A percentile compares a stretch with the other conserved stretches of the same genome.
These are phyloP conservation scores for Troides helena DNA, from an alignment of 2,888 invertebrate genomes.

Conservation along the genomic window DNA sequence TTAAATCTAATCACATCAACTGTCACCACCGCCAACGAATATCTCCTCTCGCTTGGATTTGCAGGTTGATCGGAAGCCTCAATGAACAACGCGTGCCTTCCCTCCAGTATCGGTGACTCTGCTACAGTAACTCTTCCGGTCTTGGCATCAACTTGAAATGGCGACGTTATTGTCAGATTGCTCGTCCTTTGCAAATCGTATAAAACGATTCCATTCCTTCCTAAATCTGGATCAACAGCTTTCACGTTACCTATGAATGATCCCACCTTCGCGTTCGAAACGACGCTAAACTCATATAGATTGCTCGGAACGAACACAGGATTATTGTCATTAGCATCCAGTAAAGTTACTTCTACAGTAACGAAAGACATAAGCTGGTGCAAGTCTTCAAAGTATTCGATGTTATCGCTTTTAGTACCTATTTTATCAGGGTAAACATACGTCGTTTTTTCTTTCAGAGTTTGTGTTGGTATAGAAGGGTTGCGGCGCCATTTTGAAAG, in stretches of 20 bases:
- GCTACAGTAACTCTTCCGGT: conserved; percentile 85
- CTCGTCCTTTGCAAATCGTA: conserved; percentile 87
- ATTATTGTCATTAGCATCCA: conserved; percentile 95
- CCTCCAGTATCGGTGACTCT: conserved; percentile 83
- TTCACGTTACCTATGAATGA: conserved; percentile 88
- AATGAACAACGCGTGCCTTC: conserved; percentile 89
- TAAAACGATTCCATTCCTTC: conserved; percentile 85
- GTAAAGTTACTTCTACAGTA: conserved; percentile 88
- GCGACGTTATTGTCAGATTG: conserved; percentile 82
- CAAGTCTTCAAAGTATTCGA: conserved; percentile 65
- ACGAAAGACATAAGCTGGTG: conserved; percentile 79
- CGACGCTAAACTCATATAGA: conserved; percentile 88
- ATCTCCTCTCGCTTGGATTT: conserved; percentile 90
- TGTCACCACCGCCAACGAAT: conserved; percentile 91
- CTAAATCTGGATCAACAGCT: conserved; percentile 91
- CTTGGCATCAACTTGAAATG: conserved; percentile 86
- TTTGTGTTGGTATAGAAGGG: conserved; percentile 46
- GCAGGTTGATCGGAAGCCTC: conserved; percentile 91
- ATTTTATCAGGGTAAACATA: conserved; percentile 73
- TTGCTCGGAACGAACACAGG: conserved; percentile 92
- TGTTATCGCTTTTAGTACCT: conserved; percentile 63
- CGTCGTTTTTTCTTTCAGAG: conserved; percentile 64
- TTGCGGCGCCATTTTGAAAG: conserved; percentile 65
- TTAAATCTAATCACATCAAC: conserved; percentile 84
- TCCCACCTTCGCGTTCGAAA: conserved; percentile 84